Conservation (phyloP, 2,888 invertebrate genomes). For the Scaptomyza cyrtandrae region DNA sequence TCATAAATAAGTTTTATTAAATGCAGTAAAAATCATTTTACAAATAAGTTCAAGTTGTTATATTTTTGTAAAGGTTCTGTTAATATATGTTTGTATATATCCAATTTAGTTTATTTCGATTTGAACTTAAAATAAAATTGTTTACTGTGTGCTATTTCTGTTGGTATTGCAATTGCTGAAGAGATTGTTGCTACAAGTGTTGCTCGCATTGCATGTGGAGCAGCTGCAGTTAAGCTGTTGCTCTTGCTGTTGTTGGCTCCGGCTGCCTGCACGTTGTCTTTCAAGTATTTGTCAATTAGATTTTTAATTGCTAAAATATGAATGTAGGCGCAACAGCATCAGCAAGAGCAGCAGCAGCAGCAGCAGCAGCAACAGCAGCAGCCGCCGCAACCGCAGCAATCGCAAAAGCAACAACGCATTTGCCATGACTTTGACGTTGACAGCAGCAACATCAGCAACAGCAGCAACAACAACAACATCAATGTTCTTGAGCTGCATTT, state of each 20-base stretch:
- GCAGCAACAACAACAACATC: conserved; percentile 21
- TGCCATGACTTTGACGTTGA: conserved; percentile 61
- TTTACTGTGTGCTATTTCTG: conserved; percentile 27
- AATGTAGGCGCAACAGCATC: conserved; percentile 73
- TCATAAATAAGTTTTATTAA: too few relatives aligned
- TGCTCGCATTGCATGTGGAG: conserved; percentile 56
- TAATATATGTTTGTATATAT: too few relatives aligned
- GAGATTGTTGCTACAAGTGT: conserved; percentile 39
- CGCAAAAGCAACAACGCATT: conserved; percentile 40
- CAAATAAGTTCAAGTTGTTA: too few relatives aligned
- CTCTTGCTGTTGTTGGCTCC: conserved; percentile 17
- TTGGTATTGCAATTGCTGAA: conserved; percentile 21
- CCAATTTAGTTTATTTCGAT: too few relatives aligned
- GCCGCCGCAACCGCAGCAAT: conserved; percentile 28
- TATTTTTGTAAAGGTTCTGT: too few relatives aligned
- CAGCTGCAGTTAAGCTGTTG: conserved; percentile 36
- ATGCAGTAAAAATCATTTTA: too few relatives aligned
- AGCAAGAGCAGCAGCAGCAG: conserved; percentile 27
- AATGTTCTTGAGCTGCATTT: conserved; percentile 42
- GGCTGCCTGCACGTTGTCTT: conserved; percentile 74
- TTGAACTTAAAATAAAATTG: background rate
- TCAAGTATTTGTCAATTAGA: conserved; percentile 80
- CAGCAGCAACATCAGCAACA: conserved; percentile 40
- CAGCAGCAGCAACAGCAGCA: conserved; percentile 28
- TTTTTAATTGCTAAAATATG: conserved; percentile 81